Base-by-base conservation (phyloP, 2,797 vertebrate genomes). In the Valencia hispanica region DNA sequence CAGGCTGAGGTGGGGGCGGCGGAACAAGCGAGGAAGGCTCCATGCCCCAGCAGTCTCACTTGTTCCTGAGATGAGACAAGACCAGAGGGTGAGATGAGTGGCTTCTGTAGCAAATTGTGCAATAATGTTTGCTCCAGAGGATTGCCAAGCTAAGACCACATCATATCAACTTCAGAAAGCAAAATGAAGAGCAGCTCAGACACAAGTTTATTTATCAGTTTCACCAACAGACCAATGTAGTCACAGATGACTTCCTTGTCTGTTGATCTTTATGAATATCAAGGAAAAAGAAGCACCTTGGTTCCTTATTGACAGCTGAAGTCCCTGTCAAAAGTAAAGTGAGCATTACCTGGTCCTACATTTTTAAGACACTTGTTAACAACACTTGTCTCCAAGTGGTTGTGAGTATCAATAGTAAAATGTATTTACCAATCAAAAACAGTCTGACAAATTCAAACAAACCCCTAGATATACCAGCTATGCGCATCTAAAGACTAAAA, bases 41-140 rank as follows among this genome's bases (percentile, higher is more conserved):
- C 77, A 65, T 55, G 80, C 71, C 79, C 80, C 69, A n/a, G 74
- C 72, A 76, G 78, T 63, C 79, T 63, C 68, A 30, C 43, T 78
- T 30, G 3, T 71, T 71, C 47, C 61, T 36, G 61, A 65, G 61
- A 12, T 25, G 74, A 73, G 68, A 79, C 1, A 9, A 81, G 43
- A 72, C 75, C 72, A 30, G 68, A 75, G 57, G 74, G 80, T 73
- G 74, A 86, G 87, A 92, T 84, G n/a, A 77, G 39, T 18, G 18
- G 51, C 2, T 45, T 66, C 77, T 73, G 43, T 51, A 36, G 36
- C 73, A 87, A 82, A 78, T 75, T 79, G 77, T 69, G 59, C 0
- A 17, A n/a, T 71, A 4, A 30, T 65, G 2, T 32, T 25, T 36
- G 51, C 75, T 65, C 78, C 50, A 30, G 50, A 73, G 45, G 51